These are phyloP conservation scores for Samia ricini DNA, from an alignment of 1,140 invertebrate species.

Conservation along the genomic window DNA sequence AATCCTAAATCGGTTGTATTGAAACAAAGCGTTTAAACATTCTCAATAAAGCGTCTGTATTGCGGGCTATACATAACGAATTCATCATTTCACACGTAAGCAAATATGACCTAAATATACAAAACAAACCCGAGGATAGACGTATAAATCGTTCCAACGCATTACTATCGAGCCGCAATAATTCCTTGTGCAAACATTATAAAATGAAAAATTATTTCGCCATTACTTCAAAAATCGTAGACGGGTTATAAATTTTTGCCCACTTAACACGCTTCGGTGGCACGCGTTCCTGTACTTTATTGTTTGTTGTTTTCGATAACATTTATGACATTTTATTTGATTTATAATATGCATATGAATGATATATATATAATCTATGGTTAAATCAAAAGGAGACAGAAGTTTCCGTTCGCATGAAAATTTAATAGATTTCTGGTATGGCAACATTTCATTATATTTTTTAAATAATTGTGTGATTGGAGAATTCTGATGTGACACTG, in stretches of 20 bases:
- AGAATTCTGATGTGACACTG: too few relatives aligned
- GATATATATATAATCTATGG: too few relatives aligned
- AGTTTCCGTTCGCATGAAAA: too few relatives aligned
- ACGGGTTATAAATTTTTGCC: background rate
- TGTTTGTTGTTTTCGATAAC: too few relatives aligned
- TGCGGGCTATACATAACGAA: background rate
- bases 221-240: slow-evolving; percentile 4
- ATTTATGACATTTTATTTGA: too few relatives aligned
- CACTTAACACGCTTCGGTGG: background rate
- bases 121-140: slow-evolving; percentile 1
- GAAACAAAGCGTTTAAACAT: background rate
- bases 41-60: background rate
- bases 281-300: background rate
- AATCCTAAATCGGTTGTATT: background rate
- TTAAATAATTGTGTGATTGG: too few relatives aligned
- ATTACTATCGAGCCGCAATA: background rate
- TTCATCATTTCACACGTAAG: slow-evolving; percentile 8
- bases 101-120: slow-evolving; percentile 11
- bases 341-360: too few relatives aligned
- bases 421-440: too few relatives aligned
- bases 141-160: background rate
- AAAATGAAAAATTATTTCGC: slow-evolving; percentile 2
- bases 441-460: too few relatives aligned
- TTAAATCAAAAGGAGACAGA: too few relatives aligned
- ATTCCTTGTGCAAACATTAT: background rate